These are phyloP conservation scores for Sitophilus oryzae DNA, from an alignment of 1,140 invertebrate genomes.

Conservation along the genomic window DNA sequence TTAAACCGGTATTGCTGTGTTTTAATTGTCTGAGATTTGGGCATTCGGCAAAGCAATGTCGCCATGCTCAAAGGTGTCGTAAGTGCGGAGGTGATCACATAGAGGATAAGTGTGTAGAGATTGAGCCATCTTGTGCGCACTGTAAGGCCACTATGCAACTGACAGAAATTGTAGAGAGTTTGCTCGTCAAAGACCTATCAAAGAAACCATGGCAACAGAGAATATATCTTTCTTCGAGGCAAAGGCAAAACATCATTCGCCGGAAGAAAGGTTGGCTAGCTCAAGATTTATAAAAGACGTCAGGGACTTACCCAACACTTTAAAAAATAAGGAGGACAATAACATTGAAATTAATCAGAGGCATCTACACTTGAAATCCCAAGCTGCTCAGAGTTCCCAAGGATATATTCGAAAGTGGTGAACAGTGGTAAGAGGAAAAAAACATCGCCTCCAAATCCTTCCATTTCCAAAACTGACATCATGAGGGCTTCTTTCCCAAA, in stretches of 20 bases:
- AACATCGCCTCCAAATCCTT: too few species aligned
- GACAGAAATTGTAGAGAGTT: constrained; percentile 16
- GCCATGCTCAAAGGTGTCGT: constrained; percentile 5
- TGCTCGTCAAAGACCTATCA: constrained; percentile 14
- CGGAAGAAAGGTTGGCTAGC: background rate
- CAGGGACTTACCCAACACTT: background rate
- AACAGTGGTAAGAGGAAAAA: too few species aligned
- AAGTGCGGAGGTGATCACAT: constrained; percentile 4
- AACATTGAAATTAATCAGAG: too few species aligned
- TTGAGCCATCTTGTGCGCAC: constrained; percentile 6
- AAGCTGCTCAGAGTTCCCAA: too few species aligned
- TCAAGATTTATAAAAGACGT: background rate
- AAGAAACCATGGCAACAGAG: constrained; percentile 12
- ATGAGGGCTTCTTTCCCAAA: too few species aligned
- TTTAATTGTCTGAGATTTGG: constrained; percentile 13
- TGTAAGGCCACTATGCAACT: constrained; percentile 15
- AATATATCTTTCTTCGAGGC: constrained; percentile 18
- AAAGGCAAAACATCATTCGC: background rate
- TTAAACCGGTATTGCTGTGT: constrained; percentile 11
- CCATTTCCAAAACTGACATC: too few species aligned
- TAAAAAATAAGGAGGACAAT: too few species aligned
- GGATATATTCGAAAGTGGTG: too few species aligned
- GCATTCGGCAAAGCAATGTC: constrained; percentile 7
- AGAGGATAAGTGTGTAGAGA: background rate
- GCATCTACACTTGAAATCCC: too few species aligned